Evolutionary conservation across 2,797 vertebrate species (phyloP).

Genomic region (Psittacula echo): DNA sequence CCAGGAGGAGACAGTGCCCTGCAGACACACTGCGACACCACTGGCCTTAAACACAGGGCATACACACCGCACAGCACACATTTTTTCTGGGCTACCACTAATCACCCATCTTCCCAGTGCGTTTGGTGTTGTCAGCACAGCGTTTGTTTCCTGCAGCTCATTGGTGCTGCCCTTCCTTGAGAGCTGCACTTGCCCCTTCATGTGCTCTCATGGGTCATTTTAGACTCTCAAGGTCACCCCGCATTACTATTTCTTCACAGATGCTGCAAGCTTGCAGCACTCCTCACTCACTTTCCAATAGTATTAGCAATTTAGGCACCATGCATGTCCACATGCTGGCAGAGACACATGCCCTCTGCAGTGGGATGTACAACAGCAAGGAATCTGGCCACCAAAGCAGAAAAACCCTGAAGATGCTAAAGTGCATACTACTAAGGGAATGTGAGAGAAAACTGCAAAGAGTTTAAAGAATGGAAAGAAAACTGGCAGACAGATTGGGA

Average conservation of each 20-base stretch:
- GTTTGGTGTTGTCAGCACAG: background rate
- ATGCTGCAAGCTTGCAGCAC: background rate
- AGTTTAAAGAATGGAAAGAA: background rate
- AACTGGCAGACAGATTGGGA: background rate
- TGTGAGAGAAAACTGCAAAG: background rate
- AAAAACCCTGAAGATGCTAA: background rate
- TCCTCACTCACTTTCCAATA: background rate
- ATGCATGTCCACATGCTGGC: accelerated
- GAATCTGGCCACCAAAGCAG: background rate
- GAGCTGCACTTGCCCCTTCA: background rate
- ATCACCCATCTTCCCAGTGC: accelerated
- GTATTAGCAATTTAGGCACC: background rate
- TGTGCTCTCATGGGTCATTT: background rate
- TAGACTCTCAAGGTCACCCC: background rate
- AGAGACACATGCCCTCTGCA: background rate
- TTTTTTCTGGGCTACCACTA: background rate
- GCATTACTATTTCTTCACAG: background rate
- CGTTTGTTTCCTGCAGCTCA: background rate
- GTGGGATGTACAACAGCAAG: background rate
- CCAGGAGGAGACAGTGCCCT: background rate
- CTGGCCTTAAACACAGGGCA: background rate
- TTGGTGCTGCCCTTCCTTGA: background rate
- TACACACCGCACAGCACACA: accelerated
- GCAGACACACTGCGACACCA: background rate
- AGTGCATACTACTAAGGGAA: background rate